Evolutionary conservation across 1,140 invertebrate genomes (phyloP).

Genomic region (Pseudomyrmex concolor): DNA sequence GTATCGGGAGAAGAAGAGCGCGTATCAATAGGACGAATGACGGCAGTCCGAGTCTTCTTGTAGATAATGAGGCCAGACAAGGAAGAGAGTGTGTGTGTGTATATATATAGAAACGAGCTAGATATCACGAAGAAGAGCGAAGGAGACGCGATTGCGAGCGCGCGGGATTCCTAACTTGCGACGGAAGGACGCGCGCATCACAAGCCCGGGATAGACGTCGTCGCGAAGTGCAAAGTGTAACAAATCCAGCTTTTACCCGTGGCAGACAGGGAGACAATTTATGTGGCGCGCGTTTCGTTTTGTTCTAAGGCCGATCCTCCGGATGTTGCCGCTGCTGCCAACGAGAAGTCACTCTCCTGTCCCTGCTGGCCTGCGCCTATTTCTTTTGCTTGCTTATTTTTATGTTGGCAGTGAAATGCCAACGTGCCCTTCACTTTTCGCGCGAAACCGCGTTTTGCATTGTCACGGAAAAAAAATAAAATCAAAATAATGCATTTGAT

Average conservation of each 20-base stretch:
- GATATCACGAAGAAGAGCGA: slow-evolving; percentile 28
- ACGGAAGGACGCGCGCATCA: slow-evolving; percentile 59
- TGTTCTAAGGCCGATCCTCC: slow-evolving; percentile 80
- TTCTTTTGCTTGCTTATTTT: slow-evolving; percentile 71
- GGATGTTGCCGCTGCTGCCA: slow-evolving; percentile 73
- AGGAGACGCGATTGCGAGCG: slow-evolving; percentile 64
- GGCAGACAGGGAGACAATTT: slow-evolving; percentile 84
- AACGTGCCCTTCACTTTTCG: too few species aligned
- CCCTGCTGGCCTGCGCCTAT: slow-evolving; percentile 64
- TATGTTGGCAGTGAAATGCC: slow-evolving; percentile 70
- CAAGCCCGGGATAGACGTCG: slow-evolving; percentile 75
- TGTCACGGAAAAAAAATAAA: neutral
- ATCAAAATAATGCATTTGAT: slow-evolving; percentile 52
- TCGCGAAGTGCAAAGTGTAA: slow-evolving; percentile 84
- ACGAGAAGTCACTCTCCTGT: slow-evolving; percentile 79
- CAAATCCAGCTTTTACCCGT: slow-evolving; percentile 85
- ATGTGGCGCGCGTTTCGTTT: slow-evolving; percentile 84
- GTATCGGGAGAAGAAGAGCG: slow-evolving; percentile 12
- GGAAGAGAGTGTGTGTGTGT: slow-evolving; percentile 11
- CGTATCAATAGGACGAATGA: slow-evolving; percentile 67
- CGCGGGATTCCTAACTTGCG: slow-evolving; percentile 75
- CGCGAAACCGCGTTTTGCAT: neutral
- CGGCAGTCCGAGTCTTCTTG: slow-evolving; percentile 64
- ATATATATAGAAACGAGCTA: slow-evolving; percentile 32
- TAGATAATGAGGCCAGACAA: slow-evolving; percentile 77